A percentile compares a stretch with the other conserved stretches of the same genome.
These are phyloP conservation scores for Musca vetustissima DNA, from an alignment of 1,140 invertebrate species.

Conservation along the genomic window DNA sequence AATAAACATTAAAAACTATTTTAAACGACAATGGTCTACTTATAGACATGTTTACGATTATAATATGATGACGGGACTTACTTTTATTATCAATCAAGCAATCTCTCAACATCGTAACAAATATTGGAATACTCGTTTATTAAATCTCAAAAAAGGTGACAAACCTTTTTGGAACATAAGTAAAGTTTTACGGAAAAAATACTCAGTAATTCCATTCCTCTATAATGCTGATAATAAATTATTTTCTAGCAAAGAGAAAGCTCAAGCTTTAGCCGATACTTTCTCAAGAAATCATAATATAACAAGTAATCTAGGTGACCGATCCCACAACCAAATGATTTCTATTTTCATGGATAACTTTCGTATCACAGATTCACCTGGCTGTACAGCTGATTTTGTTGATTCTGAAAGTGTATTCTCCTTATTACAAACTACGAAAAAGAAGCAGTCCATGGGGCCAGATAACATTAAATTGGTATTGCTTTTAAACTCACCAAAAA, in stretches of 20 bases:
- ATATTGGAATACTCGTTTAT: background rate
- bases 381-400: background rate
- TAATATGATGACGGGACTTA: background rate
- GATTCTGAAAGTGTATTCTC: background rate
- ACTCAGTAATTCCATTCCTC: no score
- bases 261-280: background rate
- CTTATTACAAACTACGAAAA: background rate
- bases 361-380: no score
- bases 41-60: background rate
- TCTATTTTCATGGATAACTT: background rate
- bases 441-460: background rate
- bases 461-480: background rate
- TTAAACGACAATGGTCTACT: background rate
- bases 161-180: conserved; percentile 17
- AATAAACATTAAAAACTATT: conserved; percentile 4
- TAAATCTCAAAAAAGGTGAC: background rate
- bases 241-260: background rate
- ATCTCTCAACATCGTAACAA: conserved; percentile 5
- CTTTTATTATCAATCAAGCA: background rate
- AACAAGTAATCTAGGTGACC: background rate
- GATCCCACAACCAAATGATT: background rate
- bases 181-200: conserved; percentile 6
- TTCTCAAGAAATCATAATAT: background rate
- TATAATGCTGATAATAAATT: background rate
- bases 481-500: background rate